Base-by-base conservation (phyloP, 2,797 vertebrate genomes). In the Menidia menidia region DNA sequence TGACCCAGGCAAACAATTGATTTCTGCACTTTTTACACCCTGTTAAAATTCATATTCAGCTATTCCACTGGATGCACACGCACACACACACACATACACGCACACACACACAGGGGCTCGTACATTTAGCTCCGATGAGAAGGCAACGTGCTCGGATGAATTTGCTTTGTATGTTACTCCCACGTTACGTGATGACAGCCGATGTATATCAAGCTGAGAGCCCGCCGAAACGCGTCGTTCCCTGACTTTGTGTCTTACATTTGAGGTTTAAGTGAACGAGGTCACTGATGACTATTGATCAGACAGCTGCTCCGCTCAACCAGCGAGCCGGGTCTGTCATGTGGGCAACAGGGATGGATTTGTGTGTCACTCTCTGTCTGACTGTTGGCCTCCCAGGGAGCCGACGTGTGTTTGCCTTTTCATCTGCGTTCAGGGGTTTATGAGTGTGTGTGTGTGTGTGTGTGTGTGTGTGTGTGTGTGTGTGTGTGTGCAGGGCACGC, bases 201-300 rank as follows among this genome's bases (percentile, higher is more conserved):
- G 1, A 1, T 25, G 4, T 32, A 14, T 12, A 7, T 6, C 39
- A 47, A 48, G 68, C 55, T 64, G 35, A 59, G 54, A 70, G 57
- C 54, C 60, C n/a, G 48, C 30, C 68, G 43, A 68, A 48, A 75
- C 51, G 72, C 69, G 62, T 48, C 8, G 44, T 73, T 75, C 83
- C 78, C 64, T 81, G 71, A 77, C 55, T 88, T 71, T 81, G 80
- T 84, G 86, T 82, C 80, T 87, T 85, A 78, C 74, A 82, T 69
- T 81, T 86, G 79, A 64, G 63, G 65, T 82, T 88, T 82, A 87
- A 91, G 82, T 82, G 80, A 81, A 88, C 69, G 78, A 89, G 88
- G 91, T 94, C 90, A 92, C 82, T 93, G 92, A 94, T 94, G 90
- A 93, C 85, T 94, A 95, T 94, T 90, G 93, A 95, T 93, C 87